These are phyloP conservation scores for Falcunculus frontatus DNA, from an alignment of 2,113 vertebrate genomes.

Conservation along the genomic window DNA sequence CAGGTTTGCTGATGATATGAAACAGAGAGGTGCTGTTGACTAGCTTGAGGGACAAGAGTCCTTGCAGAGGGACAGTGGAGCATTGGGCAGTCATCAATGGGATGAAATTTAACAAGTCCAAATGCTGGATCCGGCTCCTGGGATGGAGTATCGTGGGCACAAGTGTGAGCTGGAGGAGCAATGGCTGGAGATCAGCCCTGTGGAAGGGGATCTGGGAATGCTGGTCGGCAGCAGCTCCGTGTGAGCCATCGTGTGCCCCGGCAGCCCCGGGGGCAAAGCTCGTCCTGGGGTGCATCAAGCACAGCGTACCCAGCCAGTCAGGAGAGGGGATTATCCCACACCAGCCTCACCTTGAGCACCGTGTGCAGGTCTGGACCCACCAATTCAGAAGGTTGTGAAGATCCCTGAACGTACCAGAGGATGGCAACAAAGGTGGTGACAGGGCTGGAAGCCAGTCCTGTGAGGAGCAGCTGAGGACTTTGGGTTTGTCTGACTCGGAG, in stretches of 20 bases:
- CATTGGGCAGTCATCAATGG: not conserved
- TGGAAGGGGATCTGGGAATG: not conserved
- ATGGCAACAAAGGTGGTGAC: not conserved
- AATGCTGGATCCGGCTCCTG: not conserved
- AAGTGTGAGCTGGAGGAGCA: not conserved
- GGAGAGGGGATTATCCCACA: not conserved
- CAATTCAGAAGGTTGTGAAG: not conserved
- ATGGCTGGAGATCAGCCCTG: not conserved
- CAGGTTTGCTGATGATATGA: not conserved
- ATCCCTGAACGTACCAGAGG: not conserved
- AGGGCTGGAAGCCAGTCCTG: not conserved
- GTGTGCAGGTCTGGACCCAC: not conserved
- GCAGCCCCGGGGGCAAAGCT: not conserved
- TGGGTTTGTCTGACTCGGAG: not conserved
- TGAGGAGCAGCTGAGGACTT: not conserved
- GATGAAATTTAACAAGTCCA: not conserved
- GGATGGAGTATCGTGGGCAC: not conserved
- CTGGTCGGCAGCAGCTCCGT: not conserved
- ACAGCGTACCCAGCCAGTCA: accelerated
- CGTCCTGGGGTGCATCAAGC: not conserved
- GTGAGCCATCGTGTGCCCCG: not conserved
- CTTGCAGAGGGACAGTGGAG: not conserved
- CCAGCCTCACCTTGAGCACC: not conserved
- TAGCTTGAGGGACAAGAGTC: not conserved
- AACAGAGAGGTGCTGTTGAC: not conserved